phyloP scores from a whole-genome alignment of 2,797 vertebrate species.

The Hydrophis major region DNA sequence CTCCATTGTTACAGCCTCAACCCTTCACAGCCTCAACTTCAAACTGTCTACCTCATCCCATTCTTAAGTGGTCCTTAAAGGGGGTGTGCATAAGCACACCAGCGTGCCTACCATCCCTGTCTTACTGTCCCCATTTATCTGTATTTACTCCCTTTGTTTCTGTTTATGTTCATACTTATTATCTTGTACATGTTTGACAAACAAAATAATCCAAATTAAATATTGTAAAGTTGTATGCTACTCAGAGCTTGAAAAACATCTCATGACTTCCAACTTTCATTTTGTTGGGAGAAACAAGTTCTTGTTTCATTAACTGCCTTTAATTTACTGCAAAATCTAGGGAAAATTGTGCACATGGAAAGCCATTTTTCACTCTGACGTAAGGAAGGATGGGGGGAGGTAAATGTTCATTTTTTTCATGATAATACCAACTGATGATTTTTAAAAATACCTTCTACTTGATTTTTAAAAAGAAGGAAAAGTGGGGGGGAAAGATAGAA shows the following conservation, averaged over 20 bases:
- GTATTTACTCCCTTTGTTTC: no score
- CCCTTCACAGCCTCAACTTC: no score
- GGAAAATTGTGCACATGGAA: not conserved
- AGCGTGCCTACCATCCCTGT: no score
- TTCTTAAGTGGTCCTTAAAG: no score
- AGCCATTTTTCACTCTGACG: not conserved
- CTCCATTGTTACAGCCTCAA: no score
- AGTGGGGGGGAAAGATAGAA: not conserved
- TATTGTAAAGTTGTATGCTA: not conserved
- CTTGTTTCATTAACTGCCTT: not conserved
- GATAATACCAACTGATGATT: not conserved
- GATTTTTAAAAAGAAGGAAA: not conserved
- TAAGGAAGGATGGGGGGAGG: not conserved
- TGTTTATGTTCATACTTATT: no score
- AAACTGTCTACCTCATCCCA: no score
- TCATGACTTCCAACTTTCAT: accelerated
- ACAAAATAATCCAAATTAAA: not conserved
- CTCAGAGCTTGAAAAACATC: not conserved
- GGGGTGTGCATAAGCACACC: no score
- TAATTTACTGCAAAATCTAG: not conserved
- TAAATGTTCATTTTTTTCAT: not conserved
- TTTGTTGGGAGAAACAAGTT: not conserved
- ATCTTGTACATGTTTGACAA: no score
- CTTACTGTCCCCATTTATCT: no score
- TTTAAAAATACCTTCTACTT: not conserved